Conservation (phyloP, 2,888 invertebrate species). For the Autographa pulchrina region DNA sequence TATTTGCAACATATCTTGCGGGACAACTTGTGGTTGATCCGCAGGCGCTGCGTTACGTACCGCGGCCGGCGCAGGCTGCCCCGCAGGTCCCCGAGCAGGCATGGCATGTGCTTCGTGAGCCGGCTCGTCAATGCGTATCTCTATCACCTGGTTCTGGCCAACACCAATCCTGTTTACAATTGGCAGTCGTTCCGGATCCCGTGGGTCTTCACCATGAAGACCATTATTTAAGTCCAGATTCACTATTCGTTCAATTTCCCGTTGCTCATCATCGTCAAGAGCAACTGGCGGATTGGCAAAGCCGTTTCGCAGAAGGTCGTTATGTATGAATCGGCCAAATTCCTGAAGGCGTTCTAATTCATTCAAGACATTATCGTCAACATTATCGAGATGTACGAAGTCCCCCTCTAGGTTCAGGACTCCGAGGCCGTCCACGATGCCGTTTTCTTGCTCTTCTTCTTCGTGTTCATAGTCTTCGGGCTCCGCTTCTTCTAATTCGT, state of each 20-base stretch:
- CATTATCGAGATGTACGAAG: too few relatives aligned
- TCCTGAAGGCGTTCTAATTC: neutral
- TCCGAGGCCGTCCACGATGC: too few relatives aligned
- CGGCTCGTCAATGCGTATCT: neutral
- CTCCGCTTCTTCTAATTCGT: neutral
- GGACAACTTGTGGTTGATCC: neutral
- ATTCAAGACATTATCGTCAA: neutral
- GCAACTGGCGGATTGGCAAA: neutral
- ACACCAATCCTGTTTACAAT: neutral
- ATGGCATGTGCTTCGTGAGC: neutral
- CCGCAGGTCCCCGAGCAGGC: neutral
- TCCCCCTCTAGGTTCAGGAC: too few relatives aligned
- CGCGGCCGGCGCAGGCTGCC: neutral
- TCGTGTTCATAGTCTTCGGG: too few relatives aligned
- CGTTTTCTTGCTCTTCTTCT: too few relatives aligned
- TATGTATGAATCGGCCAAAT: neutral
- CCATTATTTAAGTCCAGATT: neutral
- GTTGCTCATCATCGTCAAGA: neutral
- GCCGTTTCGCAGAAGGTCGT: neutral
- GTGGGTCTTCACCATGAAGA: neutral
- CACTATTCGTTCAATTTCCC: neutral
- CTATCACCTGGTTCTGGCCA: neutral
- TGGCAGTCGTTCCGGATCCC: neutral
- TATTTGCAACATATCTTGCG: too few relatives aligned
- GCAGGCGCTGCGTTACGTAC: neutral